Evolutionary conservation across 2,797 vertebrate species (phyloP).

Genomic region (Eidolon dupreanum): DNA sequence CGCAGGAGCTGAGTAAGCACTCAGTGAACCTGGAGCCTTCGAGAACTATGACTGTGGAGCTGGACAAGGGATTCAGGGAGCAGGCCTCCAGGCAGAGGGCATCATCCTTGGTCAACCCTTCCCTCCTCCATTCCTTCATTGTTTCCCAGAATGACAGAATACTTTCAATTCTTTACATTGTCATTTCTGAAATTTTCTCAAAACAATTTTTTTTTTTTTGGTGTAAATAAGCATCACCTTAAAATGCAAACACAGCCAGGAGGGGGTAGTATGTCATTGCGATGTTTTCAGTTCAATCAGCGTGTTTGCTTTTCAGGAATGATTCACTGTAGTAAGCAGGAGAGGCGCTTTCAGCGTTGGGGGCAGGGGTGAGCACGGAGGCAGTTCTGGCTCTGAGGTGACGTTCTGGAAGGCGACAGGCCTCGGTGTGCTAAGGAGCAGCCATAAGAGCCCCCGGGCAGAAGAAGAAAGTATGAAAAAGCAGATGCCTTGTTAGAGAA

Average conservation of each 20-base stretch:
- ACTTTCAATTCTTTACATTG: not conserved
- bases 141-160: not conserved
- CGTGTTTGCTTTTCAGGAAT: not conserved
- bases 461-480: not conserved
- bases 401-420: not conserved
- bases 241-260: not conserved
- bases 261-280: no score
- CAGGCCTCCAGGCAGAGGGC: no score
- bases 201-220: not conserved
- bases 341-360: not conserved
- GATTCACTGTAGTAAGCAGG: not conserved
- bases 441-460: not conserved
- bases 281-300: not conserved
- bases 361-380: not conserved
- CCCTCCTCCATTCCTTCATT: not conserved
- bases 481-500: not conserved
- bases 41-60: not conserved
- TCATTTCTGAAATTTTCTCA: not conserved
- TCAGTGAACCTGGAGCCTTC: not conserved
- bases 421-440: not conserved
- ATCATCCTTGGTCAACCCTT: no score
- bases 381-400: not conserved
- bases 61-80: not conserved
- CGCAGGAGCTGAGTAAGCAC: no score
- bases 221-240: not conserved